Evolutionary conservation across 2,888 invertebrate genomes (phyloP), one percentile per base, ranked within the genome.

Genomic region (Amphipyra tragopoginis): DNA sequence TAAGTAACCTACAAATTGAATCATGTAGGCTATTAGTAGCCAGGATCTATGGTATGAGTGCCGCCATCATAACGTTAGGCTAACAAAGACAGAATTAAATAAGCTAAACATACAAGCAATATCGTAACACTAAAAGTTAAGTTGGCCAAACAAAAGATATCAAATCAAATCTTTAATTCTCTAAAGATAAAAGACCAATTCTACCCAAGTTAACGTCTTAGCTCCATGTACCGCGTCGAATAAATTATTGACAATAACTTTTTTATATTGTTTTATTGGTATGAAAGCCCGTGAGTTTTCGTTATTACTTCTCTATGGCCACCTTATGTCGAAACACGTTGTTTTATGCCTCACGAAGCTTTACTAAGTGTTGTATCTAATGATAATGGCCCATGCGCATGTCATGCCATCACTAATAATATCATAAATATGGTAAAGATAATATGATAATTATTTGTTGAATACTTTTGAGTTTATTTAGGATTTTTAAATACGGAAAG

Each of bases 211-310:
- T 10, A 36, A 36, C 43, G 8, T 33, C 55, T 38, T 29, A 52
- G 38, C 49, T 67, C 54, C 65, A 13, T 59, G 62, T 38, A 34
- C 14, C 5, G 15, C 44, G 15, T 68, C 58, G 77, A 91, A 93
- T 93, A 92, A 93, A 92, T 93, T 93, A 92, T 89, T 90, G 88
- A 88, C 90, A 88, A 90, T 92, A 88, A 85, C 84, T 84, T 89
- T 91, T 73, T 91, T 92, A 92, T 93, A 92, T 92, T 93, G 91
- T 93, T 93, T 93, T 93, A 93, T 93, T 89, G 87, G 85, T 90
- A 87, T 80, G 88, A 90, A 91, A 89, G 89, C 84, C 86, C 84
- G 86, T 86, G 88, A 89, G 90, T 84, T 87, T 89, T 81, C 69
- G 82, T 85, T 87, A 87, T 88, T 86, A 86, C 83, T 83, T 82